Evolutionary conservation across 2,113 vertebrate species (phyloP), one percentile per base, ranked within the genome.

Genomic region (Oreochromis spilurus): DNA sequence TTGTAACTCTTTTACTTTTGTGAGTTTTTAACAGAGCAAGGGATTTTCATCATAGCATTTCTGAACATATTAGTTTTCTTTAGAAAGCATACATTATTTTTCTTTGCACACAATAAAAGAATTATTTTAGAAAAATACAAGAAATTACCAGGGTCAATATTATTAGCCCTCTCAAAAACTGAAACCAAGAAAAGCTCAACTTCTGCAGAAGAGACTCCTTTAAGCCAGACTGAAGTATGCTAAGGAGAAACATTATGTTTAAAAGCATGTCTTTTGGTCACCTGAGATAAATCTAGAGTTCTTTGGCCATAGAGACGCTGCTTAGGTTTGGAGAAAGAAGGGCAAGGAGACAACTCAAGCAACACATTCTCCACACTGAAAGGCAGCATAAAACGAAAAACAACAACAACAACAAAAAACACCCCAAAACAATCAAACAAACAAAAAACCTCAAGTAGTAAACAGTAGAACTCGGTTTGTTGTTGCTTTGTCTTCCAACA

Each of bases 1-100:
- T 91, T 95, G 94, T 96, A 95, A 94, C 91, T 5, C 34, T 67
- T 67, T 67, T 38, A 38, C 10, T 67, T 67, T 67, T 38, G 19
- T 38, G 34, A 67, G 60, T 38, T 67, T 67, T 67, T 67, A 40
- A 40, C 36, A 67, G 62, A 21, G 36, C 36, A 40, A 9, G 62
- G 62, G 62, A 67, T 67, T 67, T 40, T 40, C 36, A 67, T 14
- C 62, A 67, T 67, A 67, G 62, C 19, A 40, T 67, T 67, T 67
- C 36, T 67, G 62, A 24, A 67, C 62, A 40, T 67, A 67, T 40
- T 67, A 5, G 62, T 40, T 67, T 67, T 67, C 1, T 67, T 67
- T 67, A 67, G 36, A 67, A 67, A 67, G 0, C 4, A 12, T n/a
- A 67, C 36, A 67, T 21, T 0, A 40, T 67, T 40, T 67, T 40